These are phyloP conservation scores for Zaprionus davidi DNA, from an alignment of 1,140 invertebrate species.

Conservation along the genomic window DNA sequence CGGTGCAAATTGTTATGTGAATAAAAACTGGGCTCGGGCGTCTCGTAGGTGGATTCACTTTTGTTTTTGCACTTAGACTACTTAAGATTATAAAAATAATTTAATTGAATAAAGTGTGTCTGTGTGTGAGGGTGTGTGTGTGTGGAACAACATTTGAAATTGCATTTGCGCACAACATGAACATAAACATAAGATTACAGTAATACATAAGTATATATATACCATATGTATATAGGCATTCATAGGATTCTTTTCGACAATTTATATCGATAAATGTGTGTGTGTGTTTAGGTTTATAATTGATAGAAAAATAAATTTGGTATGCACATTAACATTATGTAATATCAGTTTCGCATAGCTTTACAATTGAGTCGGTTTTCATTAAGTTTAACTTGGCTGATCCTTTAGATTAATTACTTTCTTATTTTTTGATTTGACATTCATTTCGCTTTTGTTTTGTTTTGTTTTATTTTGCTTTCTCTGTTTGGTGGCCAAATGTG, in stretches of 20 bases:
- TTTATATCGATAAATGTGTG: constrained; percentile 19
- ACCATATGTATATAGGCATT: constrained; percentile 23
- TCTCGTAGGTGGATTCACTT: constrained; percentile 53
- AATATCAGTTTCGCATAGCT: constrained; percentile 59
- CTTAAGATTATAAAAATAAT: constrained; percentile 55
- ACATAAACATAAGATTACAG: constrained; percentile 29
- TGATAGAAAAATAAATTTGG: constrained; percentile 73
- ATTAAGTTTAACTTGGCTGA: constrained; percentile 67
- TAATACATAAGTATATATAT: constrained; percentile 26
- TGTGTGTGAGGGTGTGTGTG: constrained; percentile 46
- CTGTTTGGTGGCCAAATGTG: constrained; percentile 67
- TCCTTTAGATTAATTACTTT: constrained; percentile 23
- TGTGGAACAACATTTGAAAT: constrained; percentile 36
- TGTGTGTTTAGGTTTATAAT: constrained; percentile 38
- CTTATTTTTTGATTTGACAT: constrained; percentile 34
- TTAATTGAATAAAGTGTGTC: constrained; percentile 49
- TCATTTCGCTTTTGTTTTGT: constrained; percentile 3
- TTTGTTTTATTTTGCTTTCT: neutral
- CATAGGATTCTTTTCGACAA: constrained; percentile 32
- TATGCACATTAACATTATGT: constrained; percentile 67
- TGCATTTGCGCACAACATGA: constrained; percentile 48
- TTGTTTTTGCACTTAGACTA: constrained; percentile 50
- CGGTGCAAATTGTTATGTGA: constrained; percentile 26
- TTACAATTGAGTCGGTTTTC: constrained; percentile 36
- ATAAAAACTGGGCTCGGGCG: constrained; percentile 56